Evolutionary conservation across 2,113 vertebrate species (phyloP).

Genomic region (Megaceryle torquata): DNA sequence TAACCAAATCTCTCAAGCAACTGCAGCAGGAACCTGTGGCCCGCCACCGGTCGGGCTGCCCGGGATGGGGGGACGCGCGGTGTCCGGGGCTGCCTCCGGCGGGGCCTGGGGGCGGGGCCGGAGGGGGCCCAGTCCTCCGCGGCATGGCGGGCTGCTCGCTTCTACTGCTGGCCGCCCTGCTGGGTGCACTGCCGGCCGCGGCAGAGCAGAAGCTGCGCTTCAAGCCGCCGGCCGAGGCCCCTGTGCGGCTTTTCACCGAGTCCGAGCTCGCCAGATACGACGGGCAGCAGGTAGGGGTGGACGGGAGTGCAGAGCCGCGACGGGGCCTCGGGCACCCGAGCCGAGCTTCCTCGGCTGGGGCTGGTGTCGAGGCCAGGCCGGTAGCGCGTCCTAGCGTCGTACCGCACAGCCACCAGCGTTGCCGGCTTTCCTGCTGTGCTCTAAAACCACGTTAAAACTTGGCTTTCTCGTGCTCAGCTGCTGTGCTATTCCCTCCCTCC

Average conservation of each 20-base stretch:
- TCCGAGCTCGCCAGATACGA: slow-evolving; percentile 84
- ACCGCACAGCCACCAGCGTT: not conserved
- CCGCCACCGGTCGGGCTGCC: not conserved
- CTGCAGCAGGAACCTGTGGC: fast-evolving
- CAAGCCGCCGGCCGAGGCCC: slow-evolving; percentile 32
- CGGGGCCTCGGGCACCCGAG: not conserved
- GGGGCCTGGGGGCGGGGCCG: not conserved
- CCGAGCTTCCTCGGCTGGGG: too few species aligned
- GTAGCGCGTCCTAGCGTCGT: too few species aligned
- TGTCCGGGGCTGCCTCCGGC: too few species aligned
- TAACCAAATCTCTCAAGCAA: too few species aligned
- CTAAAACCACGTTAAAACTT: fast-evolving
- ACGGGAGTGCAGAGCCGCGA: not conserved
- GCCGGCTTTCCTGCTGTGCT: not conserved
- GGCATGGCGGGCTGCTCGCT: not conserved
- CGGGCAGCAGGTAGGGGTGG: slow-evolving; percentile 80
- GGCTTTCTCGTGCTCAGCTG: not conserved
- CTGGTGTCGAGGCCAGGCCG: not conserved
- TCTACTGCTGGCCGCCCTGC: not conserved
- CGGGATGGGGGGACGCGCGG: too few species aligned
- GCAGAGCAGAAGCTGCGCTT: slow-evolving; percentile 37
- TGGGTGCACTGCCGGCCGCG: not conserved
- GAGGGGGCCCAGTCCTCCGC: too few species aligned
- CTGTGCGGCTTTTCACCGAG: slow-evolving; percentile 89
- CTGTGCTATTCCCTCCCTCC: not conserved